These are phyloP conservation scores for Callopanchax toddi DNA, from an alignment of 2,113 vertebrate genomes.

Conservation along the genomic window DNA sequence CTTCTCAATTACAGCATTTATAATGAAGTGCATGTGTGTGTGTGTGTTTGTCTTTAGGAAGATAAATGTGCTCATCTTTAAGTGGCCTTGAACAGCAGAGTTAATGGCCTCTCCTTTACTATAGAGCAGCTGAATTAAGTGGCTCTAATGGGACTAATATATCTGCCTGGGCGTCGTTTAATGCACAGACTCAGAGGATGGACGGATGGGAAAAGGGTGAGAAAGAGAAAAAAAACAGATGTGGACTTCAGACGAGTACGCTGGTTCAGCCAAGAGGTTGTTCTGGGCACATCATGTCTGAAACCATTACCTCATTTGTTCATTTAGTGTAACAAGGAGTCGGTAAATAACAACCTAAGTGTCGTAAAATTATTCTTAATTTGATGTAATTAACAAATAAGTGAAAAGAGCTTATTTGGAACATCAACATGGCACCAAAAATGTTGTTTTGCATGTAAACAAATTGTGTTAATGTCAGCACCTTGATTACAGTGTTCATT, in stretches of 20 bases:
- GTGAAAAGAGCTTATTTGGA: no score
- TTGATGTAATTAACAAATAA: not conserved
- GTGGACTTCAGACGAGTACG: constrained; percentile 25
- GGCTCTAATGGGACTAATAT: constrained; percentile 71
- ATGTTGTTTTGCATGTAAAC: no score
- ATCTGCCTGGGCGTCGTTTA: constrained; percentile 57
- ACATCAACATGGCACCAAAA: no score
- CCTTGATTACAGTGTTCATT: not conserved
- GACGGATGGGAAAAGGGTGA: constrained; percentile 10
- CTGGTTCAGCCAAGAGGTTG: not conserved
- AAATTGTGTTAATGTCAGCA: no score
- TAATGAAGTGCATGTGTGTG: constrained; percentile 1
- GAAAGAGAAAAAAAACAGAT: constrained; percentile 47
- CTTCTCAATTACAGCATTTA: not conserved
- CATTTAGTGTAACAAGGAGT: not conserved
- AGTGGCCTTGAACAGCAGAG: constrained; percentile 61
- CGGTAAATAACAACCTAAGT: not conserved
- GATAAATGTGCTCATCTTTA: constrained; percentile 48
- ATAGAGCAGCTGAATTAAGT: constrained; percentile 62
- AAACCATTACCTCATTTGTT: not conserved
- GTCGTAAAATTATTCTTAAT: not conserved
- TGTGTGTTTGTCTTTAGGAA: constrained; percentile 28
- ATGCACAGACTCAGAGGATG: constrained; percentile 37
- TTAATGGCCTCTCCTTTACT: constrained; percentile 58
- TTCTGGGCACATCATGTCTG: not conserved